phyloP scores from a whole-genome alignment of 2,888 invertebrate genomes.

The Trichopoda pennipes region DNA sequence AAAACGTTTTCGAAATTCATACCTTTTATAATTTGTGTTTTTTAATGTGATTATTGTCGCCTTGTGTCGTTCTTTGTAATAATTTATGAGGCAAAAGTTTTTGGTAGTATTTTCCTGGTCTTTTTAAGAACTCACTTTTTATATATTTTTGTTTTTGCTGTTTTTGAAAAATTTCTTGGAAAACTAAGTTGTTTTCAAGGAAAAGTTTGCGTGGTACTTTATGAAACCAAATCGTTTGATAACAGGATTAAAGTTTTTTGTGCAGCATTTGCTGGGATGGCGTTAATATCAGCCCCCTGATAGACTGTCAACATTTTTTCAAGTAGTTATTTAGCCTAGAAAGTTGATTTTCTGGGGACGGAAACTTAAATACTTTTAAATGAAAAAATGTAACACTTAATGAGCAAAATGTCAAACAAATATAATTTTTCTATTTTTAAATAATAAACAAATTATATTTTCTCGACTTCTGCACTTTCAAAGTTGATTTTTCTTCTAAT shows the following conservation, averaged over 20 bases:
- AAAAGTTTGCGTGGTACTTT: constrained; percentile 21
- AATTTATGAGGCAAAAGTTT: constrained; percentile 46
- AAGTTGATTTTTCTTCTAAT: too few relatives aligned
- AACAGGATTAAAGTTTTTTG: constrained; percentile 38
- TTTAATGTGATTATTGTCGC: constrained; percentile 62
- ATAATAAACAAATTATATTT: too few relatives aligned
- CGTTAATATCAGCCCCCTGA: too few relatives aligned
- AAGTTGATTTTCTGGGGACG: too few relatives aligned
- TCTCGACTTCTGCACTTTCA: too few relatives aligned
- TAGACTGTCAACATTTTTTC: too few relatives aligned
- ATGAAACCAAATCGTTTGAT: constrained; percentile 43
- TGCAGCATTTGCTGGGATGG: constrained; percentile 10
- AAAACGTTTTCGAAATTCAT: constrained; percentile 39
- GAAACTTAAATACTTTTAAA: too few relatives aligned
- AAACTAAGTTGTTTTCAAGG: background rate
- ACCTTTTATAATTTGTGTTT: constrained; percentile 41
- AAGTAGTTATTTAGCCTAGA: too few relatives aligned
- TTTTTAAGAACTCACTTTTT: constrained; percentile 10
- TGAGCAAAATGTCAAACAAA: too few relatives aligned
- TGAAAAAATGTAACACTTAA: too few relatives aligned
- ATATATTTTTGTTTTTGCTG: background rate
- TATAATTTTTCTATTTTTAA: too few relatives aligned
- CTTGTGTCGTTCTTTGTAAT: constrained; percentile 42
- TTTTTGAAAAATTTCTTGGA: too few relatives aligned
- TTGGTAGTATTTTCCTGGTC: background rate